A percentile compares a stretch with the other conserved stretches of the same genome.
These are phyloP conservation scores for Drosophila tanythrix DNA, from an alignment of 2,888 invertebrate species.

Conservation along the genomic window DNA sequence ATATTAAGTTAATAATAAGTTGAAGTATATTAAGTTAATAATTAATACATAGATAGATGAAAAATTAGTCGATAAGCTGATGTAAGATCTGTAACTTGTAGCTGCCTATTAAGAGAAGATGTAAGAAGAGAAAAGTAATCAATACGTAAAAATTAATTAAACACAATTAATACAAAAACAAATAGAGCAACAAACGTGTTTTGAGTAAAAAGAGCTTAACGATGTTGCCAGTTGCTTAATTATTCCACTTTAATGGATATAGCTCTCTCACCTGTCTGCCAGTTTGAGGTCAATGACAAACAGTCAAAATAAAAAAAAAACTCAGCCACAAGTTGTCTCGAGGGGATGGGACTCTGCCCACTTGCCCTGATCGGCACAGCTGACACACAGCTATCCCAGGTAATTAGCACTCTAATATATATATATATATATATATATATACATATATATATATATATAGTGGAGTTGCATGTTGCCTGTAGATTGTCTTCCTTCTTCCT, in stretches of 20 bases:
- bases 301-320: conserved; percentile 5
- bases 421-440: conserved; percentile 1
- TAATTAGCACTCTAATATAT: conserved; percentile 34
- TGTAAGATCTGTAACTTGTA: neutral
- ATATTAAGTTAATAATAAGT: neutral
- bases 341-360: conserved; percentile 5
- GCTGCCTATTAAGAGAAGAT: neutral
- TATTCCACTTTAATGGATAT: neutral
- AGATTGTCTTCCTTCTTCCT: conserved; percentile 59
- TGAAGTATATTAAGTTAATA: too few relatives aligned
- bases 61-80: neutral
- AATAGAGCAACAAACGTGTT: neutral
- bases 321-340: conserved; percentile 7
- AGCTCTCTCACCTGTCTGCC: conserved; percentile 2
- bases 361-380: conserved; percentile 11
- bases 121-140: neutral
- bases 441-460: conserved; percentile 1
- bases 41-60: neutral
- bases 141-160: neutral
- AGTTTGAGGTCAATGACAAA: conserved; percentile 3
- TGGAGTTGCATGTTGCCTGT: conserved; percentile 39
- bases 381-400: conserved; percentile 27
- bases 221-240: neutral
- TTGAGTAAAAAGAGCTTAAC: neutral
- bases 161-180: neutral